These are phyloP conservation scores for Epirrhoe alternata DNA, from an alignment of 2,888 invertebrate species.

Conservation along the genomic window DNA sequence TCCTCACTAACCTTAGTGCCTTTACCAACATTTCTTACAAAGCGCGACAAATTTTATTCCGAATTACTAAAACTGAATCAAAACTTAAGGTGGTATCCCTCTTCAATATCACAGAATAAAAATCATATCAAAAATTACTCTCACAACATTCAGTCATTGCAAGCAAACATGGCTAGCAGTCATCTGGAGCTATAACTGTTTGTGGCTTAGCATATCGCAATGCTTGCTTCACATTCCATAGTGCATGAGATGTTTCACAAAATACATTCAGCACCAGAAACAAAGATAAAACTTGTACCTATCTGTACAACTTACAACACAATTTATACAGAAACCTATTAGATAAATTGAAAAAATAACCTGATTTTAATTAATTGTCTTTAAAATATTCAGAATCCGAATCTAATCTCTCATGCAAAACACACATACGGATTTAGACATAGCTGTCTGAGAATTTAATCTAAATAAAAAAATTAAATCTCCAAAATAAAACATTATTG, in stretches of 20 bases:
- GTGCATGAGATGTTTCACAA: slow-evolving; percentile 19
- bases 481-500: slow-evolving; percentile 47
- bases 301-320: slow-evolving; percentile 19
- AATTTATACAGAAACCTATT: slow-evolving; percentile 19
- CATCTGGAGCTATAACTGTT: slow-evolving; percentile 27
- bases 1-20: slow-evolving; percentile 73
- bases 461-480: slow-evolving; percentile 43
- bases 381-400: slow-evolving; percentile 29
- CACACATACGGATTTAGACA: slow-evolving; percentile 36
- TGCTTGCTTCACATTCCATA: slow-evolving; percentile 15
- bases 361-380: slow-evolving; percentile 36
- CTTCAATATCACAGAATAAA: slow-evolving; percentile 80
- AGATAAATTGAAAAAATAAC: slow-evolving; percentile 19
- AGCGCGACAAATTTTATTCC: slow-evolving; percentile 50
- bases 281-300: slow-evolving; percentile 17
- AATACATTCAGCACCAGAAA: slow-evolving; percentile 26
- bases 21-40: slow-evolving; percentile 68
- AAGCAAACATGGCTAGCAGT: slow-evolving; percentile 47
- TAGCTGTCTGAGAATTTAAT: slow-evolving; percentile 27
- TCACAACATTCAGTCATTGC: slow-evolving; percentile 60
- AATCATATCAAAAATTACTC: slow-evolving; percentile 67
- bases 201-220: slow-evolving; percentile 21
- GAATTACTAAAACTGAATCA: slow-evolving; percentile 61
- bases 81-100: slow-evolving; percentile 68
- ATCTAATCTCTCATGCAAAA: slow-evolving; percentile 28